Conservation (phyloP, 2,888 invertebrate species). For the Osedax fenrisi region DNA sequence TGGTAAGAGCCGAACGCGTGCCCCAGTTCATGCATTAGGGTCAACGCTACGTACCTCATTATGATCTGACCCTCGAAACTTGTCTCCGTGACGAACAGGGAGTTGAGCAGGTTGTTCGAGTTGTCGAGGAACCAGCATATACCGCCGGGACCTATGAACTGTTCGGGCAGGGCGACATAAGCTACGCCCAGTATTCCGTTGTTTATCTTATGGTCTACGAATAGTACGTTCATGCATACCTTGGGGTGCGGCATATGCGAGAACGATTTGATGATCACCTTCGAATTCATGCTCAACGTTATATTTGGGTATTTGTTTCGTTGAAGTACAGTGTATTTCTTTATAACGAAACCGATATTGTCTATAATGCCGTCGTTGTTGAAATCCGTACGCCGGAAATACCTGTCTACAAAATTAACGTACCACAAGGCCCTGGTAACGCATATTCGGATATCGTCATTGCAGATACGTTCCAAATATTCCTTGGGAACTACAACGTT, state of each 20-base stretch:
- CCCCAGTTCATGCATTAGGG: neutral
- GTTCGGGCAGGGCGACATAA: no score
- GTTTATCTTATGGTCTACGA: no score
- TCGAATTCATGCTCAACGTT: no score
- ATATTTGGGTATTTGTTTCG: no score
- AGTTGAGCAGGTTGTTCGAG: no score
- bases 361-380: neutral
- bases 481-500: neutral
- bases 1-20: neutral
- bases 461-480: neutral
- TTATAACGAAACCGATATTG: constrained; percentile 6
- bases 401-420: neutral
- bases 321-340: no score
- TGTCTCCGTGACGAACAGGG: neutral
- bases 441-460: neutral
- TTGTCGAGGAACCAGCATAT: no score
- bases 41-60: neutral
- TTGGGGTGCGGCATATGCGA: no score
- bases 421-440: neutral
- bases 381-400: constrained; percentile 5
- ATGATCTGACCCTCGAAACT: neutral
- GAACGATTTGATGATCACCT: no score
- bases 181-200: no score
- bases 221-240: no score
- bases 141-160: no score